A percentile compares a stretch with the other conserved stretches of the same genome.
phyloP scores from a whole-genome alignment of 37 sponge, comb jelly and placozoan species.

The Halisarca cf. caerulea region DNA sequence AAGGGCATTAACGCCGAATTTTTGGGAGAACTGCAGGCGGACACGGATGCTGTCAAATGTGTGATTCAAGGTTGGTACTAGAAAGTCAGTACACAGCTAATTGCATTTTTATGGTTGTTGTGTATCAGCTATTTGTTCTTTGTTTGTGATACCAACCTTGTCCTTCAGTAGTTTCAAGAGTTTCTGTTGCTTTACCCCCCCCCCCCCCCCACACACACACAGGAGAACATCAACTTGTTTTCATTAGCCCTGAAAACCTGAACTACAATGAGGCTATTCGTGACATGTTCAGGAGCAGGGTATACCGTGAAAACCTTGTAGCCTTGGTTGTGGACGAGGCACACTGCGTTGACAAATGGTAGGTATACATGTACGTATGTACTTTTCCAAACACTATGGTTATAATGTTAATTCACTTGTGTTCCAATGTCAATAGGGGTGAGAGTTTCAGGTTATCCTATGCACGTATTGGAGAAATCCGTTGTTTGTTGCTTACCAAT shows the following conservation, averaged over 20 bases:
- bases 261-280: background rate
- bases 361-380: no score
- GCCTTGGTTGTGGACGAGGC: conserved; percentile 21
- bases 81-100: no score
- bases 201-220: background rate
- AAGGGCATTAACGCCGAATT: background rate
- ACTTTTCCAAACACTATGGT: background rate
- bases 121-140: no score
- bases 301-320: background rate
- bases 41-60: background rate
- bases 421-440: no score
- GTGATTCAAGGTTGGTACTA: no score
- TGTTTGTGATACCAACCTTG: no score
- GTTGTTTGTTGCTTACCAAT: background rate
- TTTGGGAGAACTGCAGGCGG: background rate
- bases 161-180: no score
- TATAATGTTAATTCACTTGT: no score
- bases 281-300: background rate
- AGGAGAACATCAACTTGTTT: conserved; percentile 5
- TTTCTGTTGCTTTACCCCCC: background rate
- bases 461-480: conserved; percentile 5
- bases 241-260: background rate
- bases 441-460: background rate
- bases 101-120: no score
- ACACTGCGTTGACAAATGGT: background rate